Evolutionary conservation across 2,113 vertebrate genomes (phyloP).

Genomic region (Psettodes erumei): DNA sequence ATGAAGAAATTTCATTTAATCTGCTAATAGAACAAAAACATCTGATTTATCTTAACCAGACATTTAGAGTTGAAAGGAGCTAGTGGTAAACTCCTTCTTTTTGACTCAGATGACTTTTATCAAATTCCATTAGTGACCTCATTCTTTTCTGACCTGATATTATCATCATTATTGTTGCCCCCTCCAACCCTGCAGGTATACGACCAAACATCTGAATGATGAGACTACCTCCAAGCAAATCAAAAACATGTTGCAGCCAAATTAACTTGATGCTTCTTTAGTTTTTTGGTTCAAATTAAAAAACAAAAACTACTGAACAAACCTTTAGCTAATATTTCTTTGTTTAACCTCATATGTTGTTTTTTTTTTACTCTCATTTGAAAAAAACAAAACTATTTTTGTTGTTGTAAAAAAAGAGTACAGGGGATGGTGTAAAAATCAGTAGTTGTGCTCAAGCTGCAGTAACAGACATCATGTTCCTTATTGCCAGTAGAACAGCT

Average conservation of each 20-base stretch:
- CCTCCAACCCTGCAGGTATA: conserved; percentile 88
- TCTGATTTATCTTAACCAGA: background rate
- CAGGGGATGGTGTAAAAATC: conserved; percentile 1
- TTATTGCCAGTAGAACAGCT: too few relatives aligned
- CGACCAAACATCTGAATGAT: conserved; percentile 99
- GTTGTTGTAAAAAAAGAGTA: conserved; percentile 1
- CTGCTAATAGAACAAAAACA: too few relatives aligned
- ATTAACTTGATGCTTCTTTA: background rate
- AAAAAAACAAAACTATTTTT: background rate
- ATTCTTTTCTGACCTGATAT: background rate
- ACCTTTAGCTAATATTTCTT: conserved; percentile 15
- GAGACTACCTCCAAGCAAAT: conserved; percentile 99
- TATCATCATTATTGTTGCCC: background rate
- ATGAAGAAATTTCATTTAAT: background rate
- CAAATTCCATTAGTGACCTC: background rate
- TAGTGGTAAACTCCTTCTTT: too few relatives aligned
- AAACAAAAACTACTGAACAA: conserved; percentile 64
- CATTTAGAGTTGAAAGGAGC: too few relatives aligned
- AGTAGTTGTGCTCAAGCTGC: background rate
- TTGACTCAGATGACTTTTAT: too few relatives aligned
- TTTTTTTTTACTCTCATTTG: conserved; percentile 17
- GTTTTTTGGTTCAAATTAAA: conserved; percentile 49
- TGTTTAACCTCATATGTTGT: conserved; percentile 13
- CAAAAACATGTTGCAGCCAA: conserved; percentile 91
- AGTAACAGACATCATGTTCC: background rate